Evolutionary conservation across 2,113 vertebrate species (phyloP).

Genomic region (Trichechus manatus): DNA sequence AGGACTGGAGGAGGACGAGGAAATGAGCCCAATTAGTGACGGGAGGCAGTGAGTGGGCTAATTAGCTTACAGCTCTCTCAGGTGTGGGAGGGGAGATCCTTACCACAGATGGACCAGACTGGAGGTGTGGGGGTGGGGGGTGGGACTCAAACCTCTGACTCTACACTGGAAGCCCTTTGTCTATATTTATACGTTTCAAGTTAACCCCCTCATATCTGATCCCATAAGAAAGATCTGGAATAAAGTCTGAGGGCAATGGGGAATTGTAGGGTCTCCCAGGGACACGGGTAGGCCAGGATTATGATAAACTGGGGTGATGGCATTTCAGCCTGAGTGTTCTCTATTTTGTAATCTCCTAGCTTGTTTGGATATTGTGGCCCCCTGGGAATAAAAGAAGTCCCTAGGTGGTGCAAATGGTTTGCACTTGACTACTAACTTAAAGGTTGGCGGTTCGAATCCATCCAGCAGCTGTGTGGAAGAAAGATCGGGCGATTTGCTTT

Average conservation of each 20-base stretch:
- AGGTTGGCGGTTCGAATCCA: neutral
- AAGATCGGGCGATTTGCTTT: too few relatives aligned
- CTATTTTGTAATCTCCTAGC: neutral
- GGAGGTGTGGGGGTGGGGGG: neutral
- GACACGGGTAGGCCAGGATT: neutral
- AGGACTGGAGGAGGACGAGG: neutral
- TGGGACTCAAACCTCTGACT: neutral
- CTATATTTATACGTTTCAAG: neutral
- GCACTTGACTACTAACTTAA: neutral
- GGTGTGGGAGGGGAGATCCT: neutral
- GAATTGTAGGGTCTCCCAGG: neutral
- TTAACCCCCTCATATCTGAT: neutral
- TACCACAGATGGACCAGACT: neutral
- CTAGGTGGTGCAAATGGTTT: neutral
- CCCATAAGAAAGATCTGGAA: neutral
- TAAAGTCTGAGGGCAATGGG: neutral
- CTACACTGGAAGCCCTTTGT: neutral
- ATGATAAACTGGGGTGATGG: neutral
- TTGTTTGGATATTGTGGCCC: neutral
- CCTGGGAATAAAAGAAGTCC: neutral
- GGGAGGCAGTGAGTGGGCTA: neutral
- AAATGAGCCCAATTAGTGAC: too few relatives aligned
- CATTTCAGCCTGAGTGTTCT: neutral
- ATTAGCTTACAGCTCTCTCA: neutral
- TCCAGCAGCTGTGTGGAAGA: too few relatives aligned